phyloP scores from a whole-genome alignment of 2,797 vertebrate species.

The Chelmon rostratus region DNA sequence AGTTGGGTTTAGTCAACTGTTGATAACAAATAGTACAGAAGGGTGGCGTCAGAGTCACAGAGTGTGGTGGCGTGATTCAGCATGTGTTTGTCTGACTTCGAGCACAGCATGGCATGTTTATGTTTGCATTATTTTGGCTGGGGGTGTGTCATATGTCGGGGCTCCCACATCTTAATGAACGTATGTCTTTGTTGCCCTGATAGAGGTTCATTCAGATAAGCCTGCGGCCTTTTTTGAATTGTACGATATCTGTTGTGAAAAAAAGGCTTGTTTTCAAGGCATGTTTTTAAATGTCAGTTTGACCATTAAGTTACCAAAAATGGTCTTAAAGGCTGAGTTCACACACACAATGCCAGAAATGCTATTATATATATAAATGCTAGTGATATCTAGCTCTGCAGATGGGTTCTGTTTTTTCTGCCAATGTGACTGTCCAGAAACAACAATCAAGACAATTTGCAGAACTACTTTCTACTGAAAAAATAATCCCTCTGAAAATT shows the following conservation, averaged over 20 bases:
- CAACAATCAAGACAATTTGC: not conserved
- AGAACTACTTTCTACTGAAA: not conserved
- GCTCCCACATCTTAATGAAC: not conserved
- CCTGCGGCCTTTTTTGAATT: not conserved
- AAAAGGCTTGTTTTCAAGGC: not conserved
- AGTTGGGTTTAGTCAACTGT: conserved; percentile 35
- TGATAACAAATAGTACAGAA: conserved; percentile 35
- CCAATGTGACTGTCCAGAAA: not conserved
- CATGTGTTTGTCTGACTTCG: conserved; percentile 55
- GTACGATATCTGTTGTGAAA: not conserved
- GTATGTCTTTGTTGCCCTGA: not conserved
- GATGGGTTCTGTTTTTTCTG: not conserved
- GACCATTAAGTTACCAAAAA: not conserved
- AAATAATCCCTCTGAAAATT: not conserved
- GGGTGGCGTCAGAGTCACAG: conserved; percentile 33
- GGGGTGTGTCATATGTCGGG: not conserved
- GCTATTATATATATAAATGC: no score
- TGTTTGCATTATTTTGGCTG: not conserved
- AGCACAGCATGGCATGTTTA: conserved; percentile 59
- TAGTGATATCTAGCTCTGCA: not conserved
- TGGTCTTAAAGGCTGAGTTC: not conserved
- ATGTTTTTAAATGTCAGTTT: conserved; percentile 30
- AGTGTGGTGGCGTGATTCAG: conserved; percentile 63
- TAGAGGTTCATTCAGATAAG: not conserved
- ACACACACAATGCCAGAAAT: conserved; percentile 7